Evolutionary conservation across 2,888 invertebrate species (phyloP).

Genomic region (Lasioglossum malachurum): DNA sequence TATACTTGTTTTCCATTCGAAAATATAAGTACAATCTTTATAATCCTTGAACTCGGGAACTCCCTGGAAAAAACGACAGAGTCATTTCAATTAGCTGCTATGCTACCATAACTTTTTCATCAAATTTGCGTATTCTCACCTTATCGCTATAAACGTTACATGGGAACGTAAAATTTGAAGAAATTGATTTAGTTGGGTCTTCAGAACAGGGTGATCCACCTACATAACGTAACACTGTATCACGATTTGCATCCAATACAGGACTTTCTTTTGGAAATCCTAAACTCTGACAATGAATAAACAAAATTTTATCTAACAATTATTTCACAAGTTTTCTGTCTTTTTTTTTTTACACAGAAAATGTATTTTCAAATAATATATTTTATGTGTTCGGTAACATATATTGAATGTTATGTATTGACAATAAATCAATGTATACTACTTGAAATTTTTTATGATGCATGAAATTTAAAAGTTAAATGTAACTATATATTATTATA

Average conservation of each 20-base stretch:
- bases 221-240: conserved; percentile 69
- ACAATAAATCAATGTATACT: neutral
- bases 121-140: conserved; percentile 29
- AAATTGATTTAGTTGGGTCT: conserved; percentile 62
- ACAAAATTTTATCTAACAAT: conserved; percentile 14
- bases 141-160: conserved; percentile 67
- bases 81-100: neutral
- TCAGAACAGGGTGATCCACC: conserved; percentile 76
- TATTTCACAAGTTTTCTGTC: neutral
- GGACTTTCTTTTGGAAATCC: conserved; percentile 75
- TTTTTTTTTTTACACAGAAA: neutral
- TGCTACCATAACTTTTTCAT: neutral
- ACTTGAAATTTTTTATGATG: neutral
- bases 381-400: neutral
- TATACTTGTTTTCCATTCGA: conserved; percentile 78
- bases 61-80: conserved; percentile 65
- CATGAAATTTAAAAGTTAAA: neutral
- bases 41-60: conserved; percentile 73
- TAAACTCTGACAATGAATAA: conserved; percentile 69
- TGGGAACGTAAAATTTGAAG: conserved; percentile 73
- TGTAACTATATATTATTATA: neutral
- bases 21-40: conserved; percentile 75
- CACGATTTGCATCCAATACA: conserved; percentile 66
- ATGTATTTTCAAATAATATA: neutral
- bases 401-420: neutral